A percentile compares a stretch with the other conserved stretches of the same genome.
Evolutionary conservation across 23 tunicate genomes (phyloP).

Genomic region (Trididemnum miniatum): DNA sequence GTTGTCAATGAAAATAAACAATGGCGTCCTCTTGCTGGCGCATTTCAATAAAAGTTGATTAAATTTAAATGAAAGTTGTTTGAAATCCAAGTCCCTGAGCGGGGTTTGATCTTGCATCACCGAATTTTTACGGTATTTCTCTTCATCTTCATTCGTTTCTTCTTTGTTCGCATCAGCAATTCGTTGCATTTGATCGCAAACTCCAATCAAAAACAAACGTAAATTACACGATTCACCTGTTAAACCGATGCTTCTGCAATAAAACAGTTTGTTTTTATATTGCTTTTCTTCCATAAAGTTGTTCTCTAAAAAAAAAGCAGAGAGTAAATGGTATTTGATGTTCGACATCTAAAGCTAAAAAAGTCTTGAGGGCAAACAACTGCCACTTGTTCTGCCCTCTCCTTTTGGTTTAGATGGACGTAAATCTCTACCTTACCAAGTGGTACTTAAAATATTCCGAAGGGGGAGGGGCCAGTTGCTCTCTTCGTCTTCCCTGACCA

Average conservation of each 20-base stretch:
- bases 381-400: too few species aligned
- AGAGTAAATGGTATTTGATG: too few species aligned
- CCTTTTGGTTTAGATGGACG: too few species aligned
- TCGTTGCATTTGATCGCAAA: conserved; percentile 56
- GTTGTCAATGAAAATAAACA: conserved; percentile 61
- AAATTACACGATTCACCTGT: conserved; percentile 51
- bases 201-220: conserved; percentile 21
- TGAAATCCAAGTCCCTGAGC: conserved; percentile 13
- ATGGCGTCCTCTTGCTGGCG: conserved; percentile 11
- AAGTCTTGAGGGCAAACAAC: too few species aligned
- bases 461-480: too few species aligned
- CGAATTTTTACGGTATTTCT: not conserved
- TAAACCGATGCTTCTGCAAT: conserved; percentile 68
- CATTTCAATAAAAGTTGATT: conserved; percentile 23
- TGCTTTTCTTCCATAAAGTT: too few species aligned
- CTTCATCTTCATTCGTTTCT: not conserved
- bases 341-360: too few species aligned
- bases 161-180: conserved; percentile 14
- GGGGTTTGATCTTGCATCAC: not conserved
- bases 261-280: too few species aligned
- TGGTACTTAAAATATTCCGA: too few species aligned
- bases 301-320: too few species aligned
- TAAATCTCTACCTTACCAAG: too few species aligned
- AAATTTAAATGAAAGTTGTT: conserved; percentile 17
- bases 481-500: too few species aligned